Percentiles rank a stretch among this genome's conserved stretches.
Conservation (phyloP, 1,140 invertebrate species). For the Drosophila watanabei region DNA sequence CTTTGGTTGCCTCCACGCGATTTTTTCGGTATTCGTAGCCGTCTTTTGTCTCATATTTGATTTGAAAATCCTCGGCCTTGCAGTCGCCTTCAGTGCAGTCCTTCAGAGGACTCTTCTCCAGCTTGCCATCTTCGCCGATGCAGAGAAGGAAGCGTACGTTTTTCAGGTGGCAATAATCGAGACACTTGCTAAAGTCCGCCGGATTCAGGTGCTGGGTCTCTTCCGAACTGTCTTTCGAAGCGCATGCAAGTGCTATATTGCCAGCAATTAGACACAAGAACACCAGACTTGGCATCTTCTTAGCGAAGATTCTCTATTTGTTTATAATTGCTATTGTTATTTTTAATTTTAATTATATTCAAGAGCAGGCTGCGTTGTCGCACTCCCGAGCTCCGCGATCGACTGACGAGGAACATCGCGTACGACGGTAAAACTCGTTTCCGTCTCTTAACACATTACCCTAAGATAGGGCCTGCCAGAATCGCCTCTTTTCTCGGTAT, state of each 20-base stretch:
- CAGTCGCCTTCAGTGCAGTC: slow-evolving; percentile 31
- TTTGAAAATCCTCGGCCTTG: slow-evolving; percentile 35
- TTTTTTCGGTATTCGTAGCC: slow-evolving; percentile 27
- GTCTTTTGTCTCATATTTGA: slow-evolving; percentile 25
- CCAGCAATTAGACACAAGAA: slow-evolving; percentile 16
- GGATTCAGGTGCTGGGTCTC: slow-evolving; percentile 3
- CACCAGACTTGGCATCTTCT: slow-evolving; percentile 26
- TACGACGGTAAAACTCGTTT: slow-evolving; percentile 30
- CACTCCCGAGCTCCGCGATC: slow-evolving; percentile 29
- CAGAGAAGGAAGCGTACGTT: slow-evolving; percentile 38
- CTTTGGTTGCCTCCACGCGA: slow-evolving; percentile 38
- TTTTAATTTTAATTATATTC: slow-evolving; percentile 2
- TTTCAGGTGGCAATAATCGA: slow-evolving; percentile 41
- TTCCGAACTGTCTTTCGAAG: slow-evolving; percentile 13
- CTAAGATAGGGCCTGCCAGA: slow-evolving; percentile 33
- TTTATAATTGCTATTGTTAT: neutral
- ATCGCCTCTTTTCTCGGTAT: slow-evolving; percentile 1
- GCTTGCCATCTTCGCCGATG: slow-evolving; percentile 6
- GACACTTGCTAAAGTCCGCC: slow-evolving; percentile 12
- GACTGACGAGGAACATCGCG: slow-evolving; percentile 38
- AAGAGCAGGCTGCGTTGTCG: slow-evolving; percentile 36
- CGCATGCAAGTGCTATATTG: slow-evolving; percentile 18
- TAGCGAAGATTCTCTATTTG: neutral
- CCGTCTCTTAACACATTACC: slow-evolving; percentile 12
- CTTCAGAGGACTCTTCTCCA: slow-evolving; percentile 12